Evolutionary conservation across 2,888 invertebrate species (phyloP).

Genomic region (Geophilus truncorum): DNA sequence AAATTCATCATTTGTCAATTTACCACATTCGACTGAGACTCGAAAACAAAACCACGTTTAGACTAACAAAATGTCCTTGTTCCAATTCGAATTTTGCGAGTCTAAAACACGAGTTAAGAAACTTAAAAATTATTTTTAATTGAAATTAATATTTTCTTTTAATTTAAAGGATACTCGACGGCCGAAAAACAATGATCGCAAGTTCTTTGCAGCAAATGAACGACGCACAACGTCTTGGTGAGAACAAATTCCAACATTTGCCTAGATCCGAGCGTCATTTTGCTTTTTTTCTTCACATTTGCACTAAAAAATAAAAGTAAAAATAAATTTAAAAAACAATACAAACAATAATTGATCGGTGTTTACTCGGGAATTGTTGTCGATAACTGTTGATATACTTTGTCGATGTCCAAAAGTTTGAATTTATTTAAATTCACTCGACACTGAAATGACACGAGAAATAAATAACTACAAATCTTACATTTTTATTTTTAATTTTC

Average conservation of each 20-base stretch:
- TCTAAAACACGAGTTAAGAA: neutral
- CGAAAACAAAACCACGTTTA: neutral
- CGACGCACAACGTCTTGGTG: neutral
- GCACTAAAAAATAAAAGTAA: neutral
- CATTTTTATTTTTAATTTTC: neutral
- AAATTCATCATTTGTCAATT: neutral
- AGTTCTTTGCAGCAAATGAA: neutral
- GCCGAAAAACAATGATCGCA: slow-evolving; percentile 2
- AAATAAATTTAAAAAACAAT: neutral
- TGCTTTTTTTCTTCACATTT: neutral
- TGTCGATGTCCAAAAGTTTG: neutral
- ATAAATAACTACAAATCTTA: neutral
- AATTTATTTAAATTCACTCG: neutral
- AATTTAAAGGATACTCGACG: neutral
- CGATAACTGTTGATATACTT: neutral
- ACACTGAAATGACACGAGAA: neutral
- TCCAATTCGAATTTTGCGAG: neutral
- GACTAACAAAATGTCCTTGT: neutral
- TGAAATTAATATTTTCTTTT: neutral
- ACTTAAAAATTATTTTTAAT: no score
- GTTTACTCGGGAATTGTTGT: neutral
- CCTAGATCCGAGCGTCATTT: neutral
- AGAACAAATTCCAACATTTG: neutral
- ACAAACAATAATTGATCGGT: neutral
- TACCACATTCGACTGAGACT: neutral